phyloP scores from a whole-genome alignment of 2,888 invertebrate genomes.

The Bombylius major region DNA sequence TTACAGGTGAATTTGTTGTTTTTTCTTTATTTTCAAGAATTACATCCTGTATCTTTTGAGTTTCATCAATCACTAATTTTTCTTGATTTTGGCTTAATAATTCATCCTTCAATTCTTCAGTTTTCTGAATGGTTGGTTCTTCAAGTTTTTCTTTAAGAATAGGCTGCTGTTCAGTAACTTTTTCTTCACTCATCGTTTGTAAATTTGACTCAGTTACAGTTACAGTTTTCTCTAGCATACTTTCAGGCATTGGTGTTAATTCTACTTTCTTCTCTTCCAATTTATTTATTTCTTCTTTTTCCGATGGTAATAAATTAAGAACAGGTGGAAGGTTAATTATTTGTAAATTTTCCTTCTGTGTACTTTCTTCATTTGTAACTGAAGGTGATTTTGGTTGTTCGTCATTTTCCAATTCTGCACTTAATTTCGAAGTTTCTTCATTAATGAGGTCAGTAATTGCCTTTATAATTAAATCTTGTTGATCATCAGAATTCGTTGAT shows the following conservation, averaged over 20 bases:
- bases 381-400: neutral
- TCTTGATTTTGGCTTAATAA: too few species aligned
- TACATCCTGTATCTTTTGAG: too few species aligned
- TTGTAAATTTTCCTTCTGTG: neutral
- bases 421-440: neutral
- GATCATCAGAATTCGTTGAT: neutral
- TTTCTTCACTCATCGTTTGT: neutral
- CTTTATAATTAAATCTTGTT: slow-evolving; percentile 4
- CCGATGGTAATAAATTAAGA: neutral
- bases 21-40: too few species aligned
- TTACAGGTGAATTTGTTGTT: too few species aligned
- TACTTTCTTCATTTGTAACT: neutral
- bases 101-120: too few species aligned
- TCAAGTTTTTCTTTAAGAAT: too few species aligned
- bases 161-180: too few species aligned
- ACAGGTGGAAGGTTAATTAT: neutral
- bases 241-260: neutral
- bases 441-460: slow-evolving; percentile 2
- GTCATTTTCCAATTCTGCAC: neutral
- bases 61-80: too few species aligned
- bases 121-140: too few species aligned
- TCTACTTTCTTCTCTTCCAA: neutral
- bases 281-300: neutral
- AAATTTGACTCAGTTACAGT: neutral
- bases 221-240: neutral